Conservation (phyloP, 2,113 vertebrate species). For the Lethenteron reissneri region DNA sequence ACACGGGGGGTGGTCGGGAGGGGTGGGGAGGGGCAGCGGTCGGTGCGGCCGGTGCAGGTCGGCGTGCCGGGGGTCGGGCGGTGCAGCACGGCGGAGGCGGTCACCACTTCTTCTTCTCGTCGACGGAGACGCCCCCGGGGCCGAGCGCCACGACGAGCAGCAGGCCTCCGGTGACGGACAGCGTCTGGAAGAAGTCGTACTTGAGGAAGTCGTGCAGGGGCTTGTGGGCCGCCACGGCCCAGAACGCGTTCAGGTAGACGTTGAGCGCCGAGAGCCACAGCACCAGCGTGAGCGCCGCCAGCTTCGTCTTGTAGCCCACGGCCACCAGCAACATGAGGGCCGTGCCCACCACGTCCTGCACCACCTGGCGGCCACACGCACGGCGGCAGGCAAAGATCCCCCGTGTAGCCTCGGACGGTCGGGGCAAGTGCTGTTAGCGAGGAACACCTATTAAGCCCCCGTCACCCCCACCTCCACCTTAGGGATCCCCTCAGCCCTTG, state of each 20-base stretch:
- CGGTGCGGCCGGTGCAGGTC: too few relatives aligned
- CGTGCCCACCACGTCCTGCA: conserved; percentile 91
- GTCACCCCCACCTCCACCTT: too few relatives aligned
- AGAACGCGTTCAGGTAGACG: conserved; percentile 94
- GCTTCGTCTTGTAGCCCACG: conserved; percentile 86
- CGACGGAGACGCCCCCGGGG: conserved; percentile 89
- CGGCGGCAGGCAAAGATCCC: background rate
- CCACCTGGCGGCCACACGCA: conserved; percentile 27
- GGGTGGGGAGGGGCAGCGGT: background rate
- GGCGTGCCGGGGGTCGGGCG: too few relatives aligned
- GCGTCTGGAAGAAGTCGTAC: conserved; percentile 98
- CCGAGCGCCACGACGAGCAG: conserved; percentile 88
- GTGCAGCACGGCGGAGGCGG: background rate
- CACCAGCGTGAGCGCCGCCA: conserved; percentile 76
- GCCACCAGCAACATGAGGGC: conserved; percentile 82
- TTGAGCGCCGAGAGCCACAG: conserved; percentile 87
- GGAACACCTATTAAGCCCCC: background rate
- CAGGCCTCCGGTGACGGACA: conserved; percentile 81
- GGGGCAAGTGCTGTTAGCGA: background rate
- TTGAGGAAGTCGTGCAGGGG: conserved; percentile 98
- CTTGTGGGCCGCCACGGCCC: conserved; percentile 73
- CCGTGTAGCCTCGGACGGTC: too few relatives aligned
- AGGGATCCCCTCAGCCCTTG: too few relatives aligned
- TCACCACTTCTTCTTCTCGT: conserved; percentile 97
- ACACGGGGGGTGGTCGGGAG: background rate